A percentile compares a stretch with the other conserved stretches of the same genome.
These are phyloP conservation scores for Rattus rattus DNA, from an alignment of 2,113 vertebrate species.

Conservation along the genomic window DNA sequence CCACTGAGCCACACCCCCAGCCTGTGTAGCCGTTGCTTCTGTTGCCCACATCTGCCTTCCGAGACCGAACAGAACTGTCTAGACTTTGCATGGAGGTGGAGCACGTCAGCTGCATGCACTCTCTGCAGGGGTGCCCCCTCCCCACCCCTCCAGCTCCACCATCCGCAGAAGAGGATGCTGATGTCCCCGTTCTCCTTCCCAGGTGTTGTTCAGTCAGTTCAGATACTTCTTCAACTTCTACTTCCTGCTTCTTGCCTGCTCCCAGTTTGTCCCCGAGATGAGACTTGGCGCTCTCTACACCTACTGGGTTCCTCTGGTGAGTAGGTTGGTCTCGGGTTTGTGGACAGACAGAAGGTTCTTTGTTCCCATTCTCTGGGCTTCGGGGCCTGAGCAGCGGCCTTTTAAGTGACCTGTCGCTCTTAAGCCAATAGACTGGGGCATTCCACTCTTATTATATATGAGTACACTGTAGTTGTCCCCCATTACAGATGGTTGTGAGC, in stretches of 20 bases:
- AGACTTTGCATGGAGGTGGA: too few relatives aligned
- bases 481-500: too few relatives aligned
- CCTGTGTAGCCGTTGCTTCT: background rate
- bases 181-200: background rate
- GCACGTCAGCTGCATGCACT: accelerated
- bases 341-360: background rate
- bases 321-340: slow-evolving; percentile 73
- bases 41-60: background rate
- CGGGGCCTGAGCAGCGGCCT: background rate
- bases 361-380: background rate
- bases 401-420: background rate
- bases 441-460: too few relatives aligned
- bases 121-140: background rate
- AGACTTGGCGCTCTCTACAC: slow-evolving; percentile 96
- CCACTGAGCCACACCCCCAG: background rate
- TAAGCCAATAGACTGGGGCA: accelerated
- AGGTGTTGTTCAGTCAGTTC: slow-evolving; percentile 99
- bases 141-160: background rate
- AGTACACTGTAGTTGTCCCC: too few relatives aligned
- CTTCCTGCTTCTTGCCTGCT: slow-evolving; percentile 97
- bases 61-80: too few relatives aligned
- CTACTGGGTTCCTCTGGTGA: slow-evolving; percentile 99
- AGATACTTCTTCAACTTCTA: slow-evolving; percentile 99
- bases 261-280: slow-evolving; percentile 97
- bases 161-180: background rate